Base-by-base conservation (phyloP, 2,888 invertebrate species). In the Reticulitermes lucifugus region DNA sequence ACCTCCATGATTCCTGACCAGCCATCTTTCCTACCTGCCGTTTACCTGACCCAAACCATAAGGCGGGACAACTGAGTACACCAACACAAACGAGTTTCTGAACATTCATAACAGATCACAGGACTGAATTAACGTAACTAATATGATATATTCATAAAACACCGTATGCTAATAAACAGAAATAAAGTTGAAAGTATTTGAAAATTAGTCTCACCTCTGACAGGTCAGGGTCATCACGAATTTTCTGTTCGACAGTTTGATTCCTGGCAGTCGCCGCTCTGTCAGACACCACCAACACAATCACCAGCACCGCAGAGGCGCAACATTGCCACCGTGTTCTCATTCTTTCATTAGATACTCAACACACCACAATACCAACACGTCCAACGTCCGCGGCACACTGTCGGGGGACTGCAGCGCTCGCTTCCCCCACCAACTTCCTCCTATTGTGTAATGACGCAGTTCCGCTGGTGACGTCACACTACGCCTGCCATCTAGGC, bases 161-260 rank as follows among this genome's bases (percentile, higher is more conserved):
- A 70, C 70, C 6, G 2, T 55, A 18, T 55, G 5, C 51, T 55
- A 4, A 18, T 18, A 18, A 12, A 55, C 0, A 55, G 12, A 55
- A 55, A 55, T 55, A 18, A 12, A 55, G 12, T 55, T 55, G 14
- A 18, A 18, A 55, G 14, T 55, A 55, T 46, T 71, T 71, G 25
- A 35, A 21, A 35, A 73, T 73, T 25, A 41, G 7, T 43, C 79
- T 91, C 93, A 95, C 95, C 95, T 95, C 93, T 88, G 94, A 94
- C 88, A 95, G 92, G 90, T 95, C 95, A 86, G 93, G 90, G 91
- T 94, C 94, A 90, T 92, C 93, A 88, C 92, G 91, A 88, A 95
- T 92, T 91, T 94, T 94, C 90, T 94, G 94, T 88, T 93, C 92
- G 86, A 94, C 92, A 87, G 94, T 93, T 89, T 87, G 80, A 80